Evolutionary conservation across 2,888 invertebrate genomes (phyloP).

Genomic region (Perizoma flavofasciatum): DNA sequence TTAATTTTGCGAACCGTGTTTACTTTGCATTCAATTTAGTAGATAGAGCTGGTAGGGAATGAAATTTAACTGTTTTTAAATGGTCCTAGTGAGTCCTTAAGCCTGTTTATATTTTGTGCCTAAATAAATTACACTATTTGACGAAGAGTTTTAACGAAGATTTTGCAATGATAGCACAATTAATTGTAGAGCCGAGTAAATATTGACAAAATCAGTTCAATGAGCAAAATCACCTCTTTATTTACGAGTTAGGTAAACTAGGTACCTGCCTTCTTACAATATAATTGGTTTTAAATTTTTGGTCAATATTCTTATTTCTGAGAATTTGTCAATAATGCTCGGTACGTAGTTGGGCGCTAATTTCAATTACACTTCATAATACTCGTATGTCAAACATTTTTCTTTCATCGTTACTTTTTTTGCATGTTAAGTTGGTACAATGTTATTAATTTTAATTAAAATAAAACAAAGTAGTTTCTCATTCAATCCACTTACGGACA

Average conservation of each 20-base stretch:
- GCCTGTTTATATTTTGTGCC: not conserved
- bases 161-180: not conserved
- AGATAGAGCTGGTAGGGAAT: constrained; percentile 1
- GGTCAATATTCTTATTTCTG: constrained; percentile 9
- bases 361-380: not conserved
- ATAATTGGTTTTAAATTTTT: not conserved
- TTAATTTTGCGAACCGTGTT: constrained; percentile 11
- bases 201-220: constrained; percentile 3
- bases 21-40: constrained; percentile 17
- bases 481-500: not conserved
- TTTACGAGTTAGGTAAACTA: not conserved
- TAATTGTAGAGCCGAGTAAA: not conserved
- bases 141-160: too few relatives aligned
- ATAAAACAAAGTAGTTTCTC: not conserved
- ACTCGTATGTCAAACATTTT: too few relatives aligned
- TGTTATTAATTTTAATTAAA: too few relatives aligned
- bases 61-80: constrained; percentile 13
- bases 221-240: not conserved
- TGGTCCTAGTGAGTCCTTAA: constrained; percentile 6
- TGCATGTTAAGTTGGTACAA: too few relatives aligned
- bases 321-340: constrained; percentile 7
- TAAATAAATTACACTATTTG: not conserved
- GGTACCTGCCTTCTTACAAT: not conserved
- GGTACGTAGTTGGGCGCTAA: not conserved
- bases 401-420: too few relatives aligned